A percentile compares a stretch with the other conserved stretches of the same genome.
Evolutionary conservation across 2,797 vertebrate species (phyloP).

Genomic region (Kryptolebias ocellatus): DNA sequence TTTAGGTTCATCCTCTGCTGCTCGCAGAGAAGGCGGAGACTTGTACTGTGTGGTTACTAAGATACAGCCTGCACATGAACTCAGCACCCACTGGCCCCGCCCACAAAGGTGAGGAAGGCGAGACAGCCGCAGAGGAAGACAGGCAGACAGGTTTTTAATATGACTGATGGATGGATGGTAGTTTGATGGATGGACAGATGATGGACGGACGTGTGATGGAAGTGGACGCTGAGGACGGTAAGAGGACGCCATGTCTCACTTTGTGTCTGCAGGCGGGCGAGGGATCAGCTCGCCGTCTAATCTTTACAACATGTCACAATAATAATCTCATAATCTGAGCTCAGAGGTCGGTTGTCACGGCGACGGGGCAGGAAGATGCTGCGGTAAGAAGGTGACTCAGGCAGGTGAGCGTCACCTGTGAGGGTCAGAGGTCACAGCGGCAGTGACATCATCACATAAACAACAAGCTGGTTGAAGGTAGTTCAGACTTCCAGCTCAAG

Average conservation of each 20-base stretch:
- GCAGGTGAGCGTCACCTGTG: slow-evolving; percentile 2
- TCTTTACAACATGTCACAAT: slow-evolving; percentile 49
- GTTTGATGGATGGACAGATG: neutral
- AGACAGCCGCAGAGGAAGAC: neutral
- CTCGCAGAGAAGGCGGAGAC: slow-evolving; percentile 70
- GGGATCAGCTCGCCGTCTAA: slow-evolving; percentile 31
- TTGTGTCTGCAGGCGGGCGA: neutral
- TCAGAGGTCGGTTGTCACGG: slow-evolving; percentile 31
- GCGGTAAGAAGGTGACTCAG: neutral
- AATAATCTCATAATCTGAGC: slow-evolving; percentile 64
- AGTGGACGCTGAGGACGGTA: slow-evolving; percentile 38
- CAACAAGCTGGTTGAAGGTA: too few species aligned
- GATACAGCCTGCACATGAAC: slow-evolving; percentile 64
- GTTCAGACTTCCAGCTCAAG: too few species aligned
- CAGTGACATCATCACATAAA: neutral
- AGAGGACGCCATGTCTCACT: slow-evolving; percentile 9
- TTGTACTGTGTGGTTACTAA: slow-evolving; percentile 73
- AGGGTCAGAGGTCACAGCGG: slow-evolving; percentile 9
- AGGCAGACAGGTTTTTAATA: neutral
- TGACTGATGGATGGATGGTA: neutral
- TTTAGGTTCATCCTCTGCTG: slow-evolving; percentile 74
- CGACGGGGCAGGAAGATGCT: neutral
- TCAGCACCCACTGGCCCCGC: slow-evolving; percentile 44
- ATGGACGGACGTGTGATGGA: slow-evolving; percentile 17
- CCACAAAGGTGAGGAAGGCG: slow-evolving; percentile 64